Base-by-base conservation (phyloP, 2,888 invertebrate genomes). In the Drosophila flavopinicola region DNA sequence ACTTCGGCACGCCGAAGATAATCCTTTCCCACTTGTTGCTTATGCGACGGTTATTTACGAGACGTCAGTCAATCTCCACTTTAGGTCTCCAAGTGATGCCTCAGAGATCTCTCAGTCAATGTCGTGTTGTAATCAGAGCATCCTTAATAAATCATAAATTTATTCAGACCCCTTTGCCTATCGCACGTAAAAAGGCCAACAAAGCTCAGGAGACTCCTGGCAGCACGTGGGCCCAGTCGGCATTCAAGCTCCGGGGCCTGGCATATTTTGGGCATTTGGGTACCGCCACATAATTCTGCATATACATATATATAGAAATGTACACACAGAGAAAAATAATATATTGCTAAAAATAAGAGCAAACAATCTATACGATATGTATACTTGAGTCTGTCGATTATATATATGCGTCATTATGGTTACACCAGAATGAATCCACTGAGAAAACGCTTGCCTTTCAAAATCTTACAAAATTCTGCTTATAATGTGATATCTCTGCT, bases 101-200 rank as follows among this genome's bases (percentile, higher is more conserved):
- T 25, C 37, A 30, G n/a, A 30, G 15, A 47, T 49, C 57, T 44
- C 53, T 37, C 48, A 37, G 30, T 33, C 32, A 52, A 41, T 44
- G 51, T 49, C 73, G 85, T 89, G 88, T 88, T 90, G 90, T 89
- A 89, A 89, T 89, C 89, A 89, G 88, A 87, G 84, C 85, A 88
- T 89, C 89, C 90, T 89, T 89, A 89, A 89, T 89, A 89, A 89
- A 89, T 89, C 89, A 89, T 89, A 90, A 88, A 89, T 88, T 88
- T 88, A 88, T 88, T 78, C 88, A 69, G 73, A 44, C 56, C 66
- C 66, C 67, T 61, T 53, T 41, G 35, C 27, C 3, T 35, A 53
- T 52, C 75, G 84, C 79, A 79, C 85, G 84, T 80, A 80, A 85
- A 85, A 64, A 38, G 59, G n/a, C n/a, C 85, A 80, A 85, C 82